Evolutionary conservation across 2,888 invertebrate genomes (phyloP).

Genomic region (Flabesymbios commensalis): DNA sequence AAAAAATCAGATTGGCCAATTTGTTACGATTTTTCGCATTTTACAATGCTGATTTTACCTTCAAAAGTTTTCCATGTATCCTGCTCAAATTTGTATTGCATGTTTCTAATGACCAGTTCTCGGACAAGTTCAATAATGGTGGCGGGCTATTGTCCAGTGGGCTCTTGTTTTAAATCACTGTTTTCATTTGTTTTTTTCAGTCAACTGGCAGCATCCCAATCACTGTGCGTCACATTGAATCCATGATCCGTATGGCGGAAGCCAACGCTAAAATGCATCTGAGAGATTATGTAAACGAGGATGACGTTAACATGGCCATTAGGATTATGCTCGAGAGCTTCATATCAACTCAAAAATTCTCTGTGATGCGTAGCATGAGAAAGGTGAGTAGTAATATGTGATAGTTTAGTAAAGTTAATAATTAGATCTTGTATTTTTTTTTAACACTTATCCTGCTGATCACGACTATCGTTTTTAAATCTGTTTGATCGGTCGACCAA

Average conservation of each 20-base stretch:
- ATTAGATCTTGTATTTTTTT: background rate
- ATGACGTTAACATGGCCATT: slow-evolving; percentile 97
- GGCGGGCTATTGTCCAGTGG: no score
- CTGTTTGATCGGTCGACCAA: no score
- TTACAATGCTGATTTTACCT: no score
- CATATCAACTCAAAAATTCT: slow-evolving; percentile 97
- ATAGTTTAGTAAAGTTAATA: background rate
- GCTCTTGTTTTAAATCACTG: no score
- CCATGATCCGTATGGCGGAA: slow-evolving; percentile 96
- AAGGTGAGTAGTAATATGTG: slow-evolving; percentile 67
- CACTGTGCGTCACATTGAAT: slow-evolving; percentile 97
- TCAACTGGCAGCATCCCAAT: slow-evolving; percentile 96
- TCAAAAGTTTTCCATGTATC: no score
- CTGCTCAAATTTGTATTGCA: no score
- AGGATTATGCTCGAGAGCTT: slow-evolving; percentile 97
- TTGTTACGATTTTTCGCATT: no score
- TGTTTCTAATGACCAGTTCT: no score
- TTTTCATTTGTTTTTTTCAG: slow-evolving; percentile 60
- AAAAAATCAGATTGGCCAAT: no score
- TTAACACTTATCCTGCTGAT: no score
- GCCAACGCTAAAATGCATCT: slow-evolving; percentile 96
- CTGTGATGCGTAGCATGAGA: slow-evolving; percentile 94
- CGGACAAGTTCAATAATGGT: no score
- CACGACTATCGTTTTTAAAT: no score
- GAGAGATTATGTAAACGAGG: slow-evolving; percentile 79